Evolutionary conservation across 1,140 invertebrate genomes (phyloP).

Genomic region (Drosophila sturtevanti): DNA sequence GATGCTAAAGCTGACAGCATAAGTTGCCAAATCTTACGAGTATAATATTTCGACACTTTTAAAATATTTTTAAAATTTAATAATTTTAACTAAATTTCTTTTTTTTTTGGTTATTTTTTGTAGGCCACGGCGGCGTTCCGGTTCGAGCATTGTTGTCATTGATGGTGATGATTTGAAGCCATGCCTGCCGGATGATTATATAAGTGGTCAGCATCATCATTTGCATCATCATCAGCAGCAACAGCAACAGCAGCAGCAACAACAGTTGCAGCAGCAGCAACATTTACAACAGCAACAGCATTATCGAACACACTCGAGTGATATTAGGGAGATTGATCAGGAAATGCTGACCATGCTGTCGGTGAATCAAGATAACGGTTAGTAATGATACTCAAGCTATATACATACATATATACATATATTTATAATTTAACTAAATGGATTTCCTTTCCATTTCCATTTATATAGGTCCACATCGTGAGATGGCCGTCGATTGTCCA

Average conservation of each 20-base stretch:
- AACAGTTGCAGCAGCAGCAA: slow-evolving; percentile 43
- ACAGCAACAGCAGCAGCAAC: slow-evolving; percentile 38
- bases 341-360: slow-evolving; percentile 88
- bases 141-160: slow-evolving; percentile 88
- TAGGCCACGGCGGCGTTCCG: slow-evolving; percentile 87
- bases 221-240: slow-evolving; percentile 51
- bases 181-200: slow-evolving; percentile 83
- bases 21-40: slow-evolving; percentile 29
- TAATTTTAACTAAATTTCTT: too few relatives aligned
- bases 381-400: slow-evolving; percentile 30
- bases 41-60: too few relatives aligned
- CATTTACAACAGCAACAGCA: slow-evolving; percentile 54
- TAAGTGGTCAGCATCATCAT: slow-evolving; percentile 70
- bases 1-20: slow-evolving; percentile 22
- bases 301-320: slow-evolving; percentile 76
- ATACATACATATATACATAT: background rate
- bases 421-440: background rate
- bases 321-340: slow-evolving; percentile 84
- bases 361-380: slow-evolving; percentile 87
- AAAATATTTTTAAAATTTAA: background rate
- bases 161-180: slow-evolving; percentile 85
- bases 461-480: slow-evolving; percentile 90
- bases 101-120: too few relatives aligned
- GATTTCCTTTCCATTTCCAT: slow-evolving; percentile 24
- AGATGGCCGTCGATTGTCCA: slow-evolving; percentile 99